phyloP scores from a whole-genome alignment of 2,888 invertebrate species.

The Rhyacophila evoluta region DNA sequence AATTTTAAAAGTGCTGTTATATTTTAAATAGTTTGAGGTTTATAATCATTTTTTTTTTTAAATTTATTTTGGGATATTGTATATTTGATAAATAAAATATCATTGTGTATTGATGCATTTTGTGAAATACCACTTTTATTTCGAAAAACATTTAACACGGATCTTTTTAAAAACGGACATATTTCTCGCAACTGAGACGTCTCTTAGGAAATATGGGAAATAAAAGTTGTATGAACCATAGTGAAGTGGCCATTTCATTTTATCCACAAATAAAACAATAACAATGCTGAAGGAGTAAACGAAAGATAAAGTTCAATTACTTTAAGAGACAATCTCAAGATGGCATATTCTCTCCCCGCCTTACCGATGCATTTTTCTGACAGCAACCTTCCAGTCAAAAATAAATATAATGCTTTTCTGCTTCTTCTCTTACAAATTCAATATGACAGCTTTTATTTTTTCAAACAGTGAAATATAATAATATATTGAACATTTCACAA shows the following conservation, averaged over 20 bases:
- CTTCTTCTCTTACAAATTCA: background rate
- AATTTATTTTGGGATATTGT: too few species aligned
- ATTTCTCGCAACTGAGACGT: background rate
- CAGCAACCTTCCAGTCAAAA: background rate
- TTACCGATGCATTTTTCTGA: background rate
- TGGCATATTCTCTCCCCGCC: background rate
- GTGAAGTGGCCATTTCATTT: background rate
- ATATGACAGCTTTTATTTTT: background rate
- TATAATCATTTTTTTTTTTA: too few species aligned
- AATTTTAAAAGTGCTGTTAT: too few species aligned
- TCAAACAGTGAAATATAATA: too few species aligned
- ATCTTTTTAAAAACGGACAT: too few species aligned
- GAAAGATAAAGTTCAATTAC: constrained; percentile 7
- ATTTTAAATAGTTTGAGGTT: too few species aligned
- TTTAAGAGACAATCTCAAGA: background rate
- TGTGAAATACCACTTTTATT: too few species aligned
- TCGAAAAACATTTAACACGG: too few species aligned
- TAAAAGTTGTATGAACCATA: background rate
- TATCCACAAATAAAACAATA: background rate
- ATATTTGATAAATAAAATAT: too few species aligned
- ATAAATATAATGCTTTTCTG: background rate
- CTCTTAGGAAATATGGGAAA: background rate
- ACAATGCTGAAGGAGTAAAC: background rate
- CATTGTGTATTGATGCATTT: too few species aligned
- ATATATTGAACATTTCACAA: too few species aligned